phyloP scores from a whole-genome alignment of 37 sponge, comb jelly and placozoan genomes.

The Chondrilla cf. caribensis region DNA sequence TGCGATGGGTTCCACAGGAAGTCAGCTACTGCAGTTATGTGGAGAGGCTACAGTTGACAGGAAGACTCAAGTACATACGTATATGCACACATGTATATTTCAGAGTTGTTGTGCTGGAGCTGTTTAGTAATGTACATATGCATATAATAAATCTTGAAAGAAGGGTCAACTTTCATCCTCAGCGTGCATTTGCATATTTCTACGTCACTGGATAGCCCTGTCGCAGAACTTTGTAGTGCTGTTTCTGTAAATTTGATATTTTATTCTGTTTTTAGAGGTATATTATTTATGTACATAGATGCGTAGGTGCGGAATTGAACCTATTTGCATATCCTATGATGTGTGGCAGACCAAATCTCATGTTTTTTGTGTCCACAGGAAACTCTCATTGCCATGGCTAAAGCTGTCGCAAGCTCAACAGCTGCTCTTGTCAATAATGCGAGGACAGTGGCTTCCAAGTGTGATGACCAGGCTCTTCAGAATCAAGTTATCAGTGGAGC shows the following conservation, averaged over 20 bases:
- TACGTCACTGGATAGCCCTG: no score
- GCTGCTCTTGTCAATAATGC: slow-evolving; percentile 88
- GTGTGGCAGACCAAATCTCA: no score
- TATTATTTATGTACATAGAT: no score
- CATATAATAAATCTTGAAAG: neutral
- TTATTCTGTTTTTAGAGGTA: no score
- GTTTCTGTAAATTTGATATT: no score
- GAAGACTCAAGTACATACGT: slow-evolving; percentile 49
- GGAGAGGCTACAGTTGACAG: slow-evolving; percentile 78
- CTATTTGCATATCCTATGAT: no score
- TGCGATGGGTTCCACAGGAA: slow-evolving; percentile 75
- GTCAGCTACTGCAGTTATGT: slow-evolving; percentile 62
- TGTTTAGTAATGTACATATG: neutral
- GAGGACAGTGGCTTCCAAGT: slow-evolving; percentile 72
- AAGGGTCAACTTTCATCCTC: neutral
- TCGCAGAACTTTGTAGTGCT: no score
- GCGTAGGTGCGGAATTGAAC: no score
- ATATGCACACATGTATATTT: no score
- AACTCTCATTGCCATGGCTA: slow-evolving; percentile 83
- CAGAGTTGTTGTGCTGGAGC: no score
- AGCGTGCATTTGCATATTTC: no score
- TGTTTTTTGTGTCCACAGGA: slow-evolving; percentile 41
- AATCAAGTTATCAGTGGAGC: slow-evolving; percentile 75
- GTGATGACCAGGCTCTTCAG: slow-evolving; percentile 80
- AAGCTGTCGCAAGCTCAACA: slow-evolving; percentile 88